These are phyloP conservation scores for Drosophila subobscura DNA, from an alignment of 1,140 invertebrate species.

Conservation along the genomic window DNA sequence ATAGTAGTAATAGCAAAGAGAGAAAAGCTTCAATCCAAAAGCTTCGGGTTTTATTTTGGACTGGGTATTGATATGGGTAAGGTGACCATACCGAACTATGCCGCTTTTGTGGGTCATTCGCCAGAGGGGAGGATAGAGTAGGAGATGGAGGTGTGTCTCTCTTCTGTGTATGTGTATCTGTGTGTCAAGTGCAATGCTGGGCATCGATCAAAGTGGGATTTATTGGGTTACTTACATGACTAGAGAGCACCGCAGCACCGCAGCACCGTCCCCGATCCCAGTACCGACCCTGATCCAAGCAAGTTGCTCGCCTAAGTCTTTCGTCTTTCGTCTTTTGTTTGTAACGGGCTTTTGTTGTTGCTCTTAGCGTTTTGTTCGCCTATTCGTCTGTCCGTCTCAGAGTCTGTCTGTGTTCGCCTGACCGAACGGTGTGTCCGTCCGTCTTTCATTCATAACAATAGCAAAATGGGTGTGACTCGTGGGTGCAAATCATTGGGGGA, in stretches of 20 bases:
- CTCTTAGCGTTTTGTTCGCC: slow-evolving; percentile 37
- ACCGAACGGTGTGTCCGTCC: slow-evolving; percentile 10
- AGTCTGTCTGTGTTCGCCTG: no score
- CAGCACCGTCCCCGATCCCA: background rate
- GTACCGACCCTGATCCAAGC: slow-evolving; percentile 6
- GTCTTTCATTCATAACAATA: slow-evolving; percentile 68
- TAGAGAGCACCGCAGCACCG: slow-evolving; percentile 32
- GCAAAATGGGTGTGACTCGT: slow-evolving; percentile 74
- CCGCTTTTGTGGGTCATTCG: slow-evolving; percentile 71
- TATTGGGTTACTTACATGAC: slow-evolving; percentile 79
- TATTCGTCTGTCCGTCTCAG: no score
- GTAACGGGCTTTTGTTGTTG: slow-evolving; percentile 35
- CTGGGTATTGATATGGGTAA: slow-evolving; percentile 35
- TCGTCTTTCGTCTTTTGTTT: slow-evolving; percentile 61
- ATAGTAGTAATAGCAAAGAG: slow-evolving; percentile 27
- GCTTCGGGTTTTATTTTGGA: slow-evolving; percentile 53
- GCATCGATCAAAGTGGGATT: slow-evolving; percentile 73
- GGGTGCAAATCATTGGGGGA: slow-evolving; percentile 71
- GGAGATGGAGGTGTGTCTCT: slow-evolving; percentile 21
- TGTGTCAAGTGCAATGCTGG: slow-evolving; percentile 76
- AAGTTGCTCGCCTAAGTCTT: slow-evolving; percentile 70
- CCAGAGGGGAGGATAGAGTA: slow-evolving; percentile 25
- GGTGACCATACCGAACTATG: slow-evolving; percentile 49
- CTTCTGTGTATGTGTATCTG: slow-evolving; percentile 24
- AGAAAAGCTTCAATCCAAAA: slow-evolving; percentile 67